Conservation (phyloP, 1,140 invertebrate species). For the Ladona fulva region DNA sequence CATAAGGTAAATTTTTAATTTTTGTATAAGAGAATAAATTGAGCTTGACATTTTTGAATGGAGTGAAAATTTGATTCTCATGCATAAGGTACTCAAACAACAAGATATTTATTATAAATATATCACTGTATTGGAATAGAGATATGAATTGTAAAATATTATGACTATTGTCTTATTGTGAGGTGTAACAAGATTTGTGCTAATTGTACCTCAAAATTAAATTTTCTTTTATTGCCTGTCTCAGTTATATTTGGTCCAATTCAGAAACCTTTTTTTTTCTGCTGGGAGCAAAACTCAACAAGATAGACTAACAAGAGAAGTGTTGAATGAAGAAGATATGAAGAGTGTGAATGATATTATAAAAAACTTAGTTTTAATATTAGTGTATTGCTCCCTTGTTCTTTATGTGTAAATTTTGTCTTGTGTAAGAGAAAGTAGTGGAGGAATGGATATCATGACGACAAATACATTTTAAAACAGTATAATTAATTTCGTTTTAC, state of each 20-base stretch:
- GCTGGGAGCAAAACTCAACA: background rate
- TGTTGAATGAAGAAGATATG: background rate
- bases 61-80: background rate
- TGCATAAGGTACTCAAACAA: background rate
- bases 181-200: background rate
- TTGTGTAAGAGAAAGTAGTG: background rate
- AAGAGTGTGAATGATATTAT: background rate
- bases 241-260: background rate
- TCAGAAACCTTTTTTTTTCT: background rate
- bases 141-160: background rate
- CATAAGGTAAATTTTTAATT: background rate
- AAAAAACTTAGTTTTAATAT: background rate
- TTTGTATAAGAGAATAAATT: background rate
- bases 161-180: background rate
- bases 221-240: background rate
- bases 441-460: background rate
- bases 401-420: background rate
- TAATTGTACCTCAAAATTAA: background rate
- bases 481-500: background rate
- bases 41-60: background rate
- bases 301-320: background rate
- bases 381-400: constrained; percentile 5
- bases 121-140: background rate
- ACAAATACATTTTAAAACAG: constrained; percentile 8
- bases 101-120: background rate